Evolutionary conservation across 2,113 vertebrate species (phyloP).

Genomic region (Neotragus moschatus): DNA sequence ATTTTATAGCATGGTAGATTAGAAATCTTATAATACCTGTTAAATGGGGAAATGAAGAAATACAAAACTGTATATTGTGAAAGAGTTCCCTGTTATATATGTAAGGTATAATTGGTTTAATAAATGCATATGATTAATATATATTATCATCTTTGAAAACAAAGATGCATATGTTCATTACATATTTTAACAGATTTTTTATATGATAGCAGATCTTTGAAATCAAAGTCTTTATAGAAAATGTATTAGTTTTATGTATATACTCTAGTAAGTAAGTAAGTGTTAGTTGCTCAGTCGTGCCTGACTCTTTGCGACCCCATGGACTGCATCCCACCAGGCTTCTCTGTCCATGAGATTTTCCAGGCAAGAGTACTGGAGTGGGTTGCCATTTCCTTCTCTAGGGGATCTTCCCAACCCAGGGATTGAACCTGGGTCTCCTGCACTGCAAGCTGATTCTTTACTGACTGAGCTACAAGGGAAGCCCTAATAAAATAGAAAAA

Average conservation of each 20-base stretch:
- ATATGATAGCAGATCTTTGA: background rate
- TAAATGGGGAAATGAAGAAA: constrained; percentile 16
- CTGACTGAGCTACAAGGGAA: background rate
- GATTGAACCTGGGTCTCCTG: background rate
- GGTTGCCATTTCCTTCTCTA: background rate
- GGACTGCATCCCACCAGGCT: background rate
- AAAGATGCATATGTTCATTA: background rate
- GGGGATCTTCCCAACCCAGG: background rate
- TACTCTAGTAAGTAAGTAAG: background rate
- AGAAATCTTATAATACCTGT: background rate
- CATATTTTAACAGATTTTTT: background rate
- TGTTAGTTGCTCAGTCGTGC: background rate
- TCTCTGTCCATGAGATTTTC: background rate
- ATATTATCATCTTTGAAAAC: background rate
- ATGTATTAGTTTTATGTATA: background rate
- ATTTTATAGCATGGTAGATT: background rate
- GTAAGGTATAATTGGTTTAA: background rate
- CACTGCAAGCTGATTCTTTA: background rate
- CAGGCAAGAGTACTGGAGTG: background rate
- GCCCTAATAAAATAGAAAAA: background rate
- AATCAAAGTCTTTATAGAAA: background rate
- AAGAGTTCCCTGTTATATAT: background rate
- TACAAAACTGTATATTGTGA: background rate
- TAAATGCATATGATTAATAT: background rate
- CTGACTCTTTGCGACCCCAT: rapidly evolving